phyloP scores from a whole-genome alignment of 2,113 vertebrate species.

The Candoia aspera region DNA sequence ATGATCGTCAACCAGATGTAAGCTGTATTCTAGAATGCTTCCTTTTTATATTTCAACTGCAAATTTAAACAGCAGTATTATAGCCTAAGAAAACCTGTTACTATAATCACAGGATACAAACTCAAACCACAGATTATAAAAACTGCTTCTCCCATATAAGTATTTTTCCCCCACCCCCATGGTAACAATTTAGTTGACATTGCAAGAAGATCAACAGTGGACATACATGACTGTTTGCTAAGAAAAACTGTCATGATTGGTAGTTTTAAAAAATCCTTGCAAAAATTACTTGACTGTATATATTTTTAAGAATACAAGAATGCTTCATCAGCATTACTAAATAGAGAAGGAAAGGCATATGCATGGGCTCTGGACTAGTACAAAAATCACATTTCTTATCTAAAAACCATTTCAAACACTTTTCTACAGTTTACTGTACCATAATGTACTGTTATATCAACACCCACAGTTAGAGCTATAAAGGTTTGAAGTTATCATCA shows the following conservation, averaged over 20 bases:
- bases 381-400: neutral
- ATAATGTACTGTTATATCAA: neutral
- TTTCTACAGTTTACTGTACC: neutral
- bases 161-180: neutral
- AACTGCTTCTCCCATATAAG: neutral
- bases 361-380: neutral
- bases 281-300: neutral
- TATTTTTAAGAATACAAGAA: neutral
- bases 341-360: neutral
- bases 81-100: neutral
- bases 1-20: constrained; percentile 3
- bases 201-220: neutral
- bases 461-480: neutral
- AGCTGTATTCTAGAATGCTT: neutral
- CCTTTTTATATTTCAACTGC: constrained; percentile 3
- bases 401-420: neutral
- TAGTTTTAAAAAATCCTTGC: neutral
- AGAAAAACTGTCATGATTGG: neutral
- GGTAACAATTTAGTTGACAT: neutral
- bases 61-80: neutral
- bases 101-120: neutral
- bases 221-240: neutral
- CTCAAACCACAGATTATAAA: neutral
- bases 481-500: neutral
- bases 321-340: neutral